phyloP scores from a whole-genome alignment of 2,113 vertebrate species.

The Tupaia chinensis region DNA sequence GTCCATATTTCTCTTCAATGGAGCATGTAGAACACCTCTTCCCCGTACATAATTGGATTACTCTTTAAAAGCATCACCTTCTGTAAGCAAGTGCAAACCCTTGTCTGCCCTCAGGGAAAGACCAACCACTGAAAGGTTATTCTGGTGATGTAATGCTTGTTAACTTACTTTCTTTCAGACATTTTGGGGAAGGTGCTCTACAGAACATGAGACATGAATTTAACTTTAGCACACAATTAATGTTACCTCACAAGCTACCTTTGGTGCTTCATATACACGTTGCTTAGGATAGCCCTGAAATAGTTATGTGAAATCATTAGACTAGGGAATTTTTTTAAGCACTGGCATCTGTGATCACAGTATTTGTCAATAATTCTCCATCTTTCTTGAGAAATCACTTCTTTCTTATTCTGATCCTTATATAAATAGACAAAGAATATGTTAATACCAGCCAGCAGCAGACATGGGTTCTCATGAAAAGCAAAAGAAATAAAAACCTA shows the following conservation, averaged over 20 bases:
- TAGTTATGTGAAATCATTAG: neutral
- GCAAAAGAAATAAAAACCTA: neutral
- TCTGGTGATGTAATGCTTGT: slow-evolving; percentile 48
- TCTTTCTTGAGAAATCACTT: slow-evolving; percentile 11
- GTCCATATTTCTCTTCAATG: slow-evolving; percentile 29
- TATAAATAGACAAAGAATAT: neutral
- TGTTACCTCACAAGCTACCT: slow-evolving; percentile 16
- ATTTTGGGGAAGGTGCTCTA: neutral
- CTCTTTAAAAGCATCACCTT: slow-evolving; percentile 56
- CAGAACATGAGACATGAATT: neutral
- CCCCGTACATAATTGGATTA: neutral
- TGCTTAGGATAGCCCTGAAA: neutral
- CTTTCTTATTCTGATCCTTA: neutral
- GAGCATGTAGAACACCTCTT: neutral
- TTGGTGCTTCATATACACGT: neutral
- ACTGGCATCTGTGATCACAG: neutral
- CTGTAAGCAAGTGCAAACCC: slow-evolving; percentile 19
- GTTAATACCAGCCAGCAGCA: neutral
- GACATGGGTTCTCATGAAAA: neutral
- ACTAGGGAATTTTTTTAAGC: neutral
- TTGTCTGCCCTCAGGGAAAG: slow-evolving; percentile 28
- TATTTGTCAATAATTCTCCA: neutral
- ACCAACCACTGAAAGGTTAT: neutral
- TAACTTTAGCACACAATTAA: slow-evolving; percentile 50
- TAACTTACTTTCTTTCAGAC: slow-evolving; percentile 38